These are phyloP conservation scores for Corythornis madagascariensis DNA, from an alignment of 2,113 vertebrate genomes.

Conservation along the genomic window DNA sequence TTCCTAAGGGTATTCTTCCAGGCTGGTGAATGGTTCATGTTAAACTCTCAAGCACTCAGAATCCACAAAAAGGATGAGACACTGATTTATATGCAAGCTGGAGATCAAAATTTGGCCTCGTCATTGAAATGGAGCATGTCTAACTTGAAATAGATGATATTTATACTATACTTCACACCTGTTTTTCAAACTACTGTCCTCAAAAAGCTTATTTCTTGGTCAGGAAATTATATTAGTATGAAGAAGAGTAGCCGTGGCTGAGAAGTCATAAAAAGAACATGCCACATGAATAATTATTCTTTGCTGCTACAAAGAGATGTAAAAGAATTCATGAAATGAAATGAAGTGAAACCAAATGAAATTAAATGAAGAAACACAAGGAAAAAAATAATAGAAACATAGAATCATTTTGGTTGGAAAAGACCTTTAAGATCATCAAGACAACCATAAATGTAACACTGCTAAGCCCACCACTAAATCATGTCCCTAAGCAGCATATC, in stretches of 20 bases:
- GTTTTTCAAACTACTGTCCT: not conserved
- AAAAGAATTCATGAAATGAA: not conserved
- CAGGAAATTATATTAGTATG: not conserved
- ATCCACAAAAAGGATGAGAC: not conserved
- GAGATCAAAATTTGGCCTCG: not conserved
- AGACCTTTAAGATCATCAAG: too few species aligned
- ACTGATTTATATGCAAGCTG: not conserved
- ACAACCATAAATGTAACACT: too few species aligned
- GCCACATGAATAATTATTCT: not conserved
- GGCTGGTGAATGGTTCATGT: not conserved
- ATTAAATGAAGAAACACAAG: not conserved
- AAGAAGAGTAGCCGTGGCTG: not conserved
- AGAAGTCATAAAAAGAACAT: not conserved
- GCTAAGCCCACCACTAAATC: too few species aligned
- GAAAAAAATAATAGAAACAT: not conserved
- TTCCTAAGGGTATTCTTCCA: not conserved
- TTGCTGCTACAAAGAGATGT: not conserved
- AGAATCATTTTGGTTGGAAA: too few species aligned
- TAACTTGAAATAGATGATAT: not conserved
- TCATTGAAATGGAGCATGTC: not conserved
- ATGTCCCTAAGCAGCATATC: too few species aligned
- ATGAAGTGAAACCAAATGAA: not conserved
- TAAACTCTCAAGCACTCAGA: not conserved
- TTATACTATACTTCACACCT: slow-evolving; percentile 1
- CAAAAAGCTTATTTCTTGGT: not conserved